A percentile compares a stretch with the other conserved stretches of the same genome.
Evolutionary conservation across 2,113 vertebrate species (phyloP).

Genomic region (Sturnira hondurensis): DNA sequence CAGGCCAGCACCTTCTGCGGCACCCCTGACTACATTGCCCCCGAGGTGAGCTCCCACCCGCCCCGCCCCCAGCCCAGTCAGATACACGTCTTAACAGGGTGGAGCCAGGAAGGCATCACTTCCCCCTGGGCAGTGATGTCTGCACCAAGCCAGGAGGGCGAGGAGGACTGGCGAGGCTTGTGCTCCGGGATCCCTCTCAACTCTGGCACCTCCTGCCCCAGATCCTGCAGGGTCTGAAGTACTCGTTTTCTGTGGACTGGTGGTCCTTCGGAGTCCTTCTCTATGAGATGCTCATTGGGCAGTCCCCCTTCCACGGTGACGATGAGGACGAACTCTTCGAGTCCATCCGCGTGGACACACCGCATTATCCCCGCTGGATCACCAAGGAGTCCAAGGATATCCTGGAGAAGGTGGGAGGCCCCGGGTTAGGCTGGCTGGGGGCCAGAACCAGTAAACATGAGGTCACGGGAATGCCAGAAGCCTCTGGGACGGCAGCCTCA

Average conservation of each 20-base stretch:
- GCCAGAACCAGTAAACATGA: accelerated
- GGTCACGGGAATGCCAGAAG: not conserved
- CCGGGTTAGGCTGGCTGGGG: not conserved
- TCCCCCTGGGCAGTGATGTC: not conserved
- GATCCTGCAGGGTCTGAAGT: constrained; percentile 94
- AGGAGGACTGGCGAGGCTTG: accelerated
- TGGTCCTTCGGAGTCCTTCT: constrained; percentile 98
- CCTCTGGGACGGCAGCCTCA: not conserved
- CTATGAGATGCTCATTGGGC: constrained; percentile 98
- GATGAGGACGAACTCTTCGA: constrained; percentile 98
- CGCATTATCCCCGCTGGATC: constrained; percentile 98
- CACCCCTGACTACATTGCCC: constrained; percentile 97
- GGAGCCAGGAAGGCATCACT: not conserved
- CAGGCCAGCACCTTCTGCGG: constrained; percentile 97
- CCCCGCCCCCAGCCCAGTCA: accelerated
- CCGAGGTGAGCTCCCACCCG: constrained; percentile 77
- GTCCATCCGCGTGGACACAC: constrained; percentile 95
- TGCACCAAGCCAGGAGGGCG: not conserved
- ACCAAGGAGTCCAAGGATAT: constrained; percentile 94
- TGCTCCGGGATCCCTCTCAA: not conserved
- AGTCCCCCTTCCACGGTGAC: constrained; percentile 98
- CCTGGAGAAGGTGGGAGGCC: constrained; percentile 89
- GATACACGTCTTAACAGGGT: not conserved
- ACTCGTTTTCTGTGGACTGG: constrained; percentile 98
- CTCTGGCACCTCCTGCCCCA: constrained; percentile 40